Percentiles rank a stretch among this genome's conserved stretches.
phyloP scores from a whole-genome alignment of 2,888 invertebrate species.

The Watsonalla binaria region DNA sequence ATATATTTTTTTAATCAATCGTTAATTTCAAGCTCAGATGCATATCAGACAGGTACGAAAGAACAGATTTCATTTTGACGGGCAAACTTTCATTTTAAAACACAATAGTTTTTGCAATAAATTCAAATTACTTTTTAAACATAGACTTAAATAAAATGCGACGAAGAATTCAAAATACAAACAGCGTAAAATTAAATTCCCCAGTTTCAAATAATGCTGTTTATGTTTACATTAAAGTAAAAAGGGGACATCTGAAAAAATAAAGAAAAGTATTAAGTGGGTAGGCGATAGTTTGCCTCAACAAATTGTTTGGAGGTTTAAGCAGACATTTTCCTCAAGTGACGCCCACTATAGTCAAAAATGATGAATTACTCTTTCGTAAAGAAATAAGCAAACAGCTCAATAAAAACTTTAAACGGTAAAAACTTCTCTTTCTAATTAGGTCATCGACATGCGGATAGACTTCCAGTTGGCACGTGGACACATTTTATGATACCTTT shows the following conservation, averaged over 20 bases:
- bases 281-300: not conserved
- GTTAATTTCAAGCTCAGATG: too few relatives aligned
- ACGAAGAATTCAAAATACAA: not conserved
- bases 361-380: conserved; percentile 9
- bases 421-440: not conserved
- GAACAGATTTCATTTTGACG: not conserved
- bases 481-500: not conserved
- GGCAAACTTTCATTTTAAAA: conserved; percentile 1
- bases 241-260: not conserved
- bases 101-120: not conserved
- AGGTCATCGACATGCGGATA: not conserved
- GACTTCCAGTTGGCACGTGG: not conserved
- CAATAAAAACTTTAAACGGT: conserved; percentile 12
- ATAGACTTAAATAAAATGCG: not conserved
- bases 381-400: conserved; percentile 16
- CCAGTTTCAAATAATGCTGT: not conserved
- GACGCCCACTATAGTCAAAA: conserved; percentile 20
- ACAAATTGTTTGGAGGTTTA: not conserved
- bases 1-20: too few relatives aligned
- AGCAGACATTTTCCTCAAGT: conserved; percentile 32
- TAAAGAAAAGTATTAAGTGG: not conserved
- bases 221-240: not conserved
- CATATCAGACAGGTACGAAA: too few relatives aligned
- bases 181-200: conserved; percentile 2
- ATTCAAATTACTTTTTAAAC: not conserved